A percentile compares a stretch with the other conserved stretches of the same genome.
Conservation (phyloP, 2,113 vertebrate species). For the Mola mola region DNA sequence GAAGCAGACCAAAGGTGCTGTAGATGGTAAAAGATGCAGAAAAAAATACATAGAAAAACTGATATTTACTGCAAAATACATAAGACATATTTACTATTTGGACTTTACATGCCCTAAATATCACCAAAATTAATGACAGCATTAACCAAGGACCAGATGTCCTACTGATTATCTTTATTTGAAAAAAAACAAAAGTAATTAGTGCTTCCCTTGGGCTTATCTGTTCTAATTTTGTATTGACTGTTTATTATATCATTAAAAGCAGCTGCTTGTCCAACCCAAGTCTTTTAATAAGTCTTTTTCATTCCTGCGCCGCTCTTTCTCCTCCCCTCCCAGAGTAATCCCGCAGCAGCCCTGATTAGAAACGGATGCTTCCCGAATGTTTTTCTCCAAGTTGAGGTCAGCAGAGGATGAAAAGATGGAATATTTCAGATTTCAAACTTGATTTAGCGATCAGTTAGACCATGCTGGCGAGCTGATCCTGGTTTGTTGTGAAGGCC, state of each 20-base stretch:
- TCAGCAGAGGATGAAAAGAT: slow-evolving; percentile 50
- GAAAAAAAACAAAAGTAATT: slow-evolving; percentile 70
- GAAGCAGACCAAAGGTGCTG: slow-evolving; percentile 14
- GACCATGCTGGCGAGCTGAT: slow-evolving; percentile 24
- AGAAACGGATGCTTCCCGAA: slow-evolving; percentile 58
- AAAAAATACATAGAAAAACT: neutral
- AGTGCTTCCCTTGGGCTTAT: slow-evolving; percentile 52
- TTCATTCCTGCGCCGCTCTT: slow-evolving; percentile 54
- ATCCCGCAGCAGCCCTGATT: slow-evolving; percentile 61
- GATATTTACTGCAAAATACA: slow-evolving; percentile 11
- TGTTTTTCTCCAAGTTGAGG: slow-evolving; percentile 32
- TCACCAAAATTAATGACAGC: slow-evolving; percentile 37
- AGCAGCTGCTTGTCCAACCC: slow-evolving; percentile 65
- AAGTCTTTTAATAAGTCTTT: slow-evolving; percentile 66
- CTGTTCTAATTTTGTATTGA: slow-evolving; percentile 72
- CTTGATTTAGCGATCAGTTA: slow-evolving; percentile 39
- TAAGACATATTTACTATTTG: slow-evolving; percentile 7
- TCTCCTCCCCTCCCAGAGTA: slow-evolving; percentile 42
- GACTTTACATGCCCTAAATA: slow-evolving; percentile 40
- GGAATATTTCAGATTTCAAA: slow-evolving; percentile 40
- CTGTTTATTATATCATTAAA: slow-evolving; percentile 79
- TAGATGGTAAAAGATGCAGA: slow-evolving; percentile 1
- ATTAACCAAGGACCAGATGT: slow-evolving; percentile 58
- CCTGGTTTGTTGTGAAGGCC: slow-evolving; percentile 19
- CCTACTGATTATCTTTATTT: slow-evolving; percentile 55